phyloP scores from a whole-genome alignment of 2,888 invertebrate species.

The Cataglyphis altisquamis region DNA sequence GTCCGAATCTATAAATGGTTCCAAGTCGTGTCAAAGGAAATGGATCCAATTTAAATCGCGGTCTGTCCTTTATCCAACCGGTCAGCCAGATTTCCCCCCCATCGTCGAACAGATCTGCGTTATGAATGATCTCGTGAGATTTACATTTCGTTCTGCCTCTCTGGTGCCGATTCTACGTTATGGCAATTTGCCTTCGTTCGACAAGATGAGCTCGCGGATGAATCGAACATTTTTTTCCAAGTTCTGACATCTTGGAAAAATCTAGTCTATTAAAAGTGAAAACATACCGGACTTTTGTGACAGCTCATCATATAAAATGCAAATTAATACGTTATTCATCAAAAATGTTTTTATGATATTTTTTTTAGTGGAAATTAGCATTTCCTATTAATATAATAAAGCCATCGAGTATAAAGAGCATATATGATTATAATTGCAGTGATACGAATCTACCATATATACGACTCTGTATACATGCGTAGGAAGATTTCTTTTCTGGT shows the following conservation, averaged over 20 bases:
- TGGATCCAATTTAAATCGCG: constrained; percentile 71
- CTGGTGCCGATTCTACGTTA: constrained; percentile 55
- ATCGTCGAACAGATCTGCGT: constrained; percentile 61
- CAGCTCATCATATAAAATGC: not conserved
- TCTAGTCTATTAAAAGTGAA: not conserved
- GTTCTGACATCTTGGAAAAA: not conserved
- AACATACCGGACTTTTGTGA: not conserved
- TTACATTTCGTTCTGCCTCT: constrained; percentile 64
- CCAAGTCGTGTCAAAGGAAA: constrained; percentile 62
- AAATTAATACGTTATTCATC: not conserved
- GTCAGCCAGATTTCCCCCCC: constrained; percentile 49
- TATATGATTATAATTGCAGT: not conserved
- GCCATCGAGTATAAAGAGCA: not conserved
- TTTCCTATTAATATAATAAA: not conserved
- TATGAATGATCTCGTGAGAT: constrained; percentile 70
- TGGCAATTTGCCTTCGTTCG: constrained; percentile 59
- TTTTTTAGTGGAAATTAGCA: not conserved
- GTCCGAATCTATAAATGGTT: constrained; percentile 63
- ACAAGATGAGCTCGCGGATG: not conserved
- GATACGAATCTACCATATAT: not conserved
- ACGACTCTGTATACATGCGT: not conserved
- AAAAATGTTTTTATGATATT: not conserved
- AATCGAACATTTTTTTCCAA: not conserved
- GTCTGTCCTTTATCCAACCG: constrained; percentile 52
- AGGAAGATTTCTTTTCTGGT: not conserved